Evolutionary conservation across 1,140 invertebrate genomes (phyloP), one percentile per base, ranked within the genome.

Genomic region (Rhagoletis zephyria): DNA sequence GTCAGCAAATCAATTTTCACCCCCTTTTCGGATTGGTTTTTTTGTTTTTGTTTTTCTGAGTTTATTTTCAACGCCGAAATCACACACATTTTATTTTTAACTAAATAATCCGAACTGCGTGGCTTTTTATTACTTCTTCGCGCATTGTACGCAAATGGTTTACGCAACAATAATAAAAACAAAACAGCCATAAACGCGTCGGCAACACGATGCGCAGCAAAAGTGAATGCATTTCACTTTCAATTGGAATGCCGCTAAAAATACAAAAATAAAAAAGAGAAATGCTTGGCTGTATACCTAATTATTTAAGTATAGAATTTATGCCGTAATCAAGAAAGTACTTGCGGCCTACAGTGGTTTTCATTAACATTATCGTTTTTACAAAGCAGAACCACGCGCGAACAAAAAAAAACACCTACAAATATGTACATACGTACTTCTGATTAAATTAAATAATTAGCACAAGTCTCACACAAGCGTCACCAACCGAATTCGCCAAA

Each of bases 151-250:
- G 74, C 48, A 81, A 81, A 81, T n/a, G n/a, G 6, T 81, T 81
- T 81, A 81, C 74, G 48, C 74, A 81, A 56, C 74, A 81, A 56
- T 10, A 81, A 81, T 30, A 81, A 81, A 51, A 81, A 81, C 74
- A 56, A 74, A 40, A n/a, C 4, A 19, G n/a, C 45, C 6, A 56
- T 14, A 56, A 16, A 12, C 42, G 67, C 14, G 67, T 63, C 16
- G 61, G 16, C 61, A 63, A 63, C 2, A 63, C 4, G 16, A 10
- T 1, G 51, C 51, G 45, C 4, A 1, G 42, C 40, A 42, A 70
- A 70, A 65, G 64, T 65, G 64, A 74, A 45, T 74, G 40, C 42
- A 81, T n/a, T 81, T 81, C 74, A 81, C 74, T 81, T 81, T 81
- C 74, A 81, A 56, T 81, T 81, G 45, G 19, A 56, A 81, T 51